Evolutionary conservation across 2,113 vertebrate species (phyloP).

Genomic region (Henicopernis longicauda): DNA sequence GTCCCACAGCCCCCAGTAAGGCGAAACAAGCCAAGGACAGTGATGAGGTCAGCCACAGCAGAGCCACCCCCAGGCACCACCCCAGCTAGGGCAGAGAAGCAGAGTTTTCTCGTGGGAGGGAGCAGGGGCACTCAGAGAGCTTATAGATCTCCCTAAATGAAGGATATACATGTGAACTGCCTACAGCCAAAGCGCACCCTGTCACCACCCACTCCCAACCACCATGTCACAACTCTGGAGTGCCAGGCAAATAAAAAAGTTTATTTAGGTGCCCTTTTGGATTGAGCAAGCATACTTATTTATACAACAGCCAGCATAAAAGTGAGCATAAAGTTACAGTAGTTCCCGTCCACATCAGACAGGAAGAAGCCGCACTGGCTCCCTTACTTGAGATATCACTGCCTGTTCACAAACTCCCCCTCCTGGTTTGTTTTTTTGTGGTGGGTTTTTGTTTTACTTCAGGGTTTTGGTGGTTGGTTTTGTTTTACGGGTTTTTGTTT

Average conservation of each 20-base stretch:
- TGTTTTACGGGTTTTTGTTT: neutral
- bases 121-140: neutral
- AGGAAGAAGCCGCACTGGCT: neutral
- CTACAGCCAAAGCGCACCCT: neutral
- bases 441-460: neutral
- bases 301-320: no score
- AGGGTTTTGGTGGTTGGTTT: neutral
- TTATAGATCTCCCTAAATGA: accelerated
- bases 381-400: neutral
- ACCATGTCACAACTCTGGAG: neutral
- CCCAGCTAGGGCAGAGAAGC: neutral
- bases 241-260: neutral
- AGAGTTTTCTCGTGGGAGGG: neutral
- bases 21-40: neutral
- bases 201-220: neutral
- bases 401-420: neutral
- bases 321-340: neutral
- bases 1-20: neutral
- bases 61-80: neutral
- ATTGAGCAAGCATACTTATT: neutral
- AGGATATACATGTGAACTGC: neutral
- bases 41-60: neutral
- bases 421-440: neutral
- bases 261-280: neutral
- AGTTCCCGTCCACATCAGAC: neutral